Conservation (phyloP, 2,888 invertebrate genomes). For the Cantharis lateralis region DNA sequence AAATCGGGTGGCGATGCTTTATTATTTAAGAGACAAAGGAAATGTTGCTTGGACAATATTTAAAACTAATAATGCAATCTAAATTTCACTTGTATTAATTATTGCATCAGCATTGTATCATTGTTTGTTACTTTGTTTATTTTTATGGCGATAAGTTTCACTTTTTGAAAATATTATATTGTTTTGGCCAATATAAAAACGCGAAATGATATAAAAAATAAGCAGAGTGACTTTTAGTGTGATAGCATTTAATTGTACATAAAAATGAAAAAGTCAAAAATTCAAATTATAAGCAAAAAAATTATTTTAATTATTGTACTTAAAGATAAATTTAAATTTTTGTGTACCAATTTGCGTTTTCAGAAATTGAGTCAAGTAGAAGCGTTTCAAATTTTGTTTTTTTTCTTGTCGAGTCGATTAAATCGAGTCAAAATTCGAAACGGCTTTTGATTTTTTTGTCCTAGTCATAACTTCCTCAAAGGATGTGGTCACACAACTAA, state of each 20-base stretch:
- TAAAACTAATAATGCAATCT: constrained; percentile 5
- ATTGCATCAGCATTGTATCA: not conserved
- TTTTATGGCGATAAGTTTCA: not conserved
- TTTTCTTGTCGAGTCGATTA: not conserved
- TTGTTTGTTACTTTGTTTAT: not conserved
- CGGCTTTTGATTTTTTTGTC: constrained; percentile 9
- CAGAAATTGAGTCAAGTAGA: not conserved
- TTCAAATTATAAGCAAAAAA: not conserved
- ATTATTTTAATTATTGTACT: not conserved
- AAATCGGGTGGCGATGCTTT: not conserved
- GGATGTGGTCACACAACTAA: not conserved
- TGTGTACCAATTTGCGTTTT: not conserved
- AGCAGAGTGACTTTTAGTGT: constrained; percentile 9
- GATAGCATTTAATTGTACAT: constrained; percentile 14
- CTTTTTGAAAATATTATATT: not conserved
- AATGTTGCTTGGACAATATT: constrained; percentile 21
- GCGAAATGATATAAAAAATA: not conserved
- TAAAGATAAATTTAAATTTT: constrained; percentile 1
- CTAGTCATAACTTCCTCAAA: constrained; percentile 24
- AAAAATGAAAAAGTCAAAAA: constrained; percentile 1
- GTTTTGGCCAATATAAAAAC: not conserved
- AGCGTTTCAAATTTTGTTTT: not conserved
- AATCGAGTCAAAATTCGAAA: not conserved
- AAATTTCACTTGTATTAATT: not conserved
- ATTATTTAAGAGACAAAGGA: not conserved